Evolutionary conservation across 2,888 invertebrate genomes (phyloP).

Genomic region (Oegoconia quadripuncta): DNA sequence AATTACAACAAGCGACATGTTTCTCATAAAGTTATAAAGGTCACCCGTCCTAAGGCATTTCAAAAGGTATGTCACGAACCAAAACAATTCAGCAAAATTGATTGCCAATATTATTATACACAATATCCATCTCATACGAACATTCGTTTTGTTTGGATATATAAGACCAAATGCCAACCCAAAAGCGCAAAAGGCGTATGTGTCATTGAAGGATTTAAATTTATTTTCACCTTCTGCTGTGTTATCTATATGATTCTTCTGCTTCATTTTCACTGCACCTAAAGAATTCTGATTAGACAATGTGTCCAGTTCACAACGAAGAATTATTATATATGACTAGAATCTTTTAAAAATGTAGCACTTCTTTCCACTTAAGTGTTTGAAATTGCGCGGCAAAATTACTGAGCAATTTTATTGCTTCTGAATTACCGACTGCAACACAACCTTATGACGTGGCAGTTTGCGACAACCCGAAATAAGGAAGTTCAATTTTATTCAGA

Average conservation of each 20-base stretch:
- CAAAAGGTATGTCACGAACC: constrained; percentile 44
- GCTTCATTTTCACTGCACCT: neutral
- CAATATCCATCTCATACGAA: constrained; percentile 25
- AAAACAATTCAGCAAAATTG: constrained; percentile 40
- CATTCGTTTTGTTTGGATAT: constrained; percentile 47
- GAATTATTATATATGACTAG: too few relatives aligned
- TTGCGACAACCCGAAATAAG: too few relatives aligned
- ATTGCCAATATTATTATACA: constrained; percentile 29
- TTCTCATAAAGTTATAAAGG: constrained; percentile 46
- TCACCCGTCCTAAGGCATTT: constrained; percentile 41
- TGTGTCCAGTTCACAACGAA: neutral
- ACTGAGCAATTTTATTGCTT: constrained; percentile 27
- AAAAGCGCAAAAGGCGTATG: constrained; percentile 48
- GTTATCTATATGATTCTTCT: neutral
- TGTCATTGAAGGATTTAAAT: constrained; percentile 48
- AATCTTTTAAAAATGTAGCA: too few relatives aligned
- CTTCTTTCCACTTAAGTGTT: neutral
- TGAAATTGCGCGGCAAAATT: constrained; percentile 30
- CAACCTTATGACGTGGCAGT: too few relatives aligned
- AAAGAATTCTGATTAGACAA: neutral
- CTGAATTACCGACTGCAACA: constrained; percentile 21
- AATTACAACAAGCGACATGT: constrained; percentile 44
- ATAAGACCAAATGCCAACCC: constrained; percentile 44
- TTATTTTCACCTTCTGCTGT: constrained; percentile 20
- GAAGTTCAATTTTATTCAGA: too few relatives aligned